These are phyloP conservation scores for Telmatochromis sp. DNA, from an alignment of 2,113 vertebrate genomes.

Conservation along the genomic window DNA sequence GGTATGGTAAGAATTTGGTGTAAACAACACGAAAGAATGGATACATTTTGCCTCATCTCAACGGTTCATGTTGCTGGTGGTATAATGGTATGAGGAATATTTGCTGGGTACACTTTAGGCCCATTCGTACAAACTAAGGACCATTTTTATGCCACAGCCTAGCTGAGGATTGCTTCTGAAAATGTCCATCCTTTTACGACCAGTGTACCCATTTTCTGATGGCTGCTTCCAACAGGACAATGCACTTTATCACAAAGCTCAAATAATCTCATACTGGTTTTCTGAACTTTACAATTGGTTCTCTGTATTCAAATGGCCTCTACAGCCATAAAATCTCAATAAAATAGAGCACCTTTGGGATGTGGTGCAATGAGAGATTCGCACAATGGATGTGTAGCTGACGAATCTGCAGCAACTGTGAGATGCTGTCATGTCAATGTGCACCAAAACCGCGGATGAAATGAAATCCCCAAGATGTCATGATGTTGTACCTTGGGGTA, in stretches of 20 bases:
- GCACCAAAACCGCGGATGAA: not conserved
- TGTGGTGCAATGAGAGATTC: not conserved
- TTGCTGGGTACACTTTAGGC: not conserved
- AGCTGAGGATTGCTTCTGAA: not conserved
- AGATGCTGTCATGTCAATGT: not conserved
- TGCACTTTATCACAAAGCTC: not conserved
- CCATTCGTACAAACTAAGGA: rapidly evolving
- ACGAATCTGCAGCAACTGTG: not conserved
- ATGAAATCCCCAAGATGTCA: not conserved
- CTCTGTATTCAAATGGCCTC: not conserved
- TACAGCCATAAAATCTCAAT: not conserved
- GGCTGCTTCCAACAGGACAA: not conserved
- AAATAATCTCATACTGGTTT: not conserved
- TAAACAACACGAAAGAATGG: not conserved
- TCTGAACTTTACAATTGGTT: not conserved
- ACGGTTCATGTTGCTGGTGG: not conserved
- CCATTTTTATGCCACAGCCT: not conserved
- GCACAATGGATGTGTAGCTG: not conserved
- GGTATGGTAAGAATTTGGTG: not conserved
- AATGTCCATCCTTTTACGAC: not conserved
- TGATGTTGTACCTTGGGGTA: not conserved
- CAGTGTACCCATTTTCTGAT: not conserved
- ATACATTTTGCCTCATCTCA: not conserved
- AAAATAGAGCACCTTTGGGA: not conserved
- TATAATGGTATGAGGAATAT: not conserved